Conservation (phyloP, 2,888 invertebrate species). For the Chaitophorus viminalis region DNA sequence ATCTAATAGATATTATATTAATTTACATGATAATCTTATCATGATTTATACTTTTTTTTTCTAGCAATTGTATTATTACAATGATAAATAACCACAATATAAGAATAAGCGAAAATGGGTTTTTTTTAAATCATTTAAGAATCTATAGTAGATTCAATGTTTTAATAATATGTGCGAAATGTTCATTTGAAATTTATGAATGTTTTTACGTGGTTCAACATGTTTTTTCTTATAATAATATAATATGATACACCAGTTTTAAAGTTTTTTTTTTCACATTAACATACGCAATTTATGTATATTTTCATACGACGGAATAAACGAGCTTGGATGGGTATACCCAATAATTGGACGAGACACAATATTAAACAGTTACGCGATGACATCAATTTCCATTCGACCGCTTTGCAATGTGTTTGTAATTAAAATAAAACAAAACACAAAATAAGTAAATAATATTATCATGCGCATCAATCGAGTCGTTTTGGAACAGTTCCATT, state of each 20-base stretch:
- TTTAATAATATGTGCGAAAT: too few relatives aligned
- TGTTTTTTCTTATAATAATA: too few relatives aligned
- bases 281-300: not conserved
- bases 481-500: not conserved
- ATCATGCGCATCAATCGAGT: not conserved
- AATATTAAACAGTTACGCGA: too few relatives aligned
- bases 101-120: too few relatives aligned
- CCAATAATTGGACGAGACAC: not conserved
- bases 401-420: not conserved
- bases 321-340: not conserved
- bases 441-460: not conserved
- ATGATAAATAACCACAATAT: too few relatives aligned
- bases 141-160: too few relatives aligned
- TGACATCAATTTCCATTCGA: not conserved
- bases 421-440: too few relatives aligned
- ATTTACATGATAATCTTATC: too few relatives aligned
- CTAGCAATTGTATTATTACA: too few relatives aligned
- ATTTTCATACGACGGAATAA: not conserved
- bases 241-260: not conserved
- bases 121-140: too few relatives aligned
- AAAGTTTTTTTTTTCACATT: not conserved
- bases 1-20: too few relatives aligned
- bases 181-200: not conserved
- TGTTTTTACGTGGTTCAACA: not conserved
- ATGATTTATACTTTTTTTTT: too few relatives aligned